Conservation (phyloP, 2,797 vertebrate species). For the Tangara arthus region DNA sequence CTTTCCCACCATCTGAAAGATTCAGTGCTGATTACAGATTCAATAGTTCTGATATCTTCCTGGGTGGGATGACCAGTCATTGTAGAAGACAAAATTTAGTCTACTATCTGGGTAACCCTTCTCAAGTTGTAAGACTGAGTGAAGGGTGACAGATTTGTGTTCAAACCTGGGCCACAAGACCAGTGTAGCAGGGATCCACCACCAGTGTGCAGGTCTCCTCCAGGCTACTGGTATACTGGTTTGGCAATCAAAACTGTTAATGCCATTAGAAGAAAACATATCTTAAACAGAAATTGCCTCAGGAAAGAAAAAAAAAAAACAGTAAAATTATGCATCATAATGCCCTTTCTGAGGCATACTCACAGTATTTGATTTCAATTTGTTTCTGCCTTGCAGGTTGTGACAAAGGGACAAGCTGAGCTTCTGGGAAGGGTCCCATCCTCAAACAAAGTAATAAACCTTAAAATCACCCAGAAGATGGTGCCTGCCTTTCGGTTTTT, state of each 20-base stretch:
- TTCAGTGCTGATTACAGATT: not conserved
- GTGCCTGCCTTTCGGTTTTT: slow-evolving; percentile 72
- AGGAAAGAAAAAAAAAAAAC: too few relatives aligned
- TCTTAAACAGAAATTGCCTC: not conserved
- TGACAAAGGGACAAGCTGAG: slow-evolving; percentile 66
- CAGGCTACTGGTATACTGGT: not conserved
- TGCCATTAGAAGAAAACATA: not conserved
- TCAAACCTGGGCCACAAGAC: not conserved
- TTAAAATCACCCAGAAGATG: slow-evolving; percentile 61
- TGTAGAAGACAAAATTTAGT: not conserved
- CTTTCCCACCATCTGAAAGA: not conserved
- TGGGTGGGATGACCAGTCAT: not conserved
- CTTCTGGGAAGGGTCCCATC: slow-evolving; percentile 32
- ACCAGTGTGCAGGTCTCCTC: not conserved
- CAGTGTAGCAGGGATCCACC: not conserved
- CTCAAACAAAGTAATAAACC: slow-evolving; percentile 48
- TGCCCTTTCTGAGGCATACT: not conserved
- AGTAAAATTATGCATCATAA: not conserved
- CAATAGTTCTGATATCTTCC: not conserved
- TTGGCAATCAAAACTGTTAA: not conserved
- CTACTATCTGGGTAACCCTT: accelerated
- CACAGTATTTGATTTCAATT: not conserved
- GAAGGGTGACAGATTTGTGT: not conserved
- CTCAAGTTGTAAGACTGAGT: not conserved
- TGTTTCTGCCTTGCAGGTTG: slow-evolving; percentile 45